phyloP scores from a whole-genome alignment of 1,140 invertebrate species.

The Trypoxylus dichotomus region DNA sequence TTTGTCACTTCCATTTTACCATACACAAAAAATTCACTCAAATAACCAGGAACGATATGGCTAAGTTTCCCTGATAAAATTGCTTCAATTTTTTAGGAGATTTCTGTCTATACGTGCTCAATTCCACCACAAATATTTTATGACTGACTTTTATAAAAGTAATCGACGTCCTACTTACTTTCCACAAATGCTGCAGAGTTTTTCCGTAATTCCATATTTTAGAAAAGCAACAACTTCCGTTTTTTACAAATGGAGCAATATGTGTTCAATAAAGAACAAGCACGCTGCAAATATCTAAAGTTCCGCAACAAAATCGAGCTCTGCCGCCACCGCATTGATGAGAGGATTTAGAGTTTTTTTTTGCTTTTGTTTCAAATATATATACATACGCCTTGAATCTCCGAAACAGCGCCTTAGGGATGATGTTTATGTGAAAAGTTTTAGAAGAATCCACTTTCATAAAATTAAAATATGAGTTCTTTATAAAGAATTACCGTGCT shows the following conservation, averaged over 20 bases:
- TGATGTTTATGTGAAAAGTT: conserved; percentile 16
- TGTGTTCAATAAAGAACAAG: neutral
- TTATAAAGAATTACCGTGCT: neutral
- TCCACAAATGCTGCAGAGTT: too few relatives aligned
- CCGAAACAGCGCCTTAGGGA: neutral
- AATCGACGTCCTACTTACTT: too few relatives aligned
- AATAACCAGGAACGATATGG: too few relatives aligned
- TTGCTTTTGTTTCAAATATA: neutral
- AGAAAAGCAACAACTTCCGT: neutral
- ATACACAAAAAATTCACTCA: too few relatives aligned
- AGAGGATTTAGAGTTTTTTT: neutral
- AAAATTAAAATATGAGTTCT: conserved; percentile 8
- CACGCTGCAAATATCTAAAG: neutral
- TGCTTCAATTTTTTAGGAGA: too few relatives aligned
- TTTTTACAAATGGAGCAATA: neutral
- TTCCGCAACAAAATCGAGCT: neutral
- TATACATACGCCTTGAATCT: neutral
- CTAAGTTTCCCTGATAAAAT: too few relatives aligned
- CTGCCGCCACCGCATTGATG: neutral
- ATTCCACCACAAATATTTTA: too few relatives aligned
- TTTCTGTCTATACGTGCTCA: too few relatives aligned
- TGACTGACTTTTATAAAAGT: too few relatives aligned
- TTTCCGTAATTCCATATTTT: neutral
- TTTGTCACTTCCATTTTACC: too few relatives aligned
- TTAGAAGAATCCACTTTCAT: neutral